A percentile compares a stretch with the other conserved stretches of the same genome.
Evolutionary conservation across 2,113 vertebrate species (phyloP).

Genomic region (Prunella himalayana): DNA sequence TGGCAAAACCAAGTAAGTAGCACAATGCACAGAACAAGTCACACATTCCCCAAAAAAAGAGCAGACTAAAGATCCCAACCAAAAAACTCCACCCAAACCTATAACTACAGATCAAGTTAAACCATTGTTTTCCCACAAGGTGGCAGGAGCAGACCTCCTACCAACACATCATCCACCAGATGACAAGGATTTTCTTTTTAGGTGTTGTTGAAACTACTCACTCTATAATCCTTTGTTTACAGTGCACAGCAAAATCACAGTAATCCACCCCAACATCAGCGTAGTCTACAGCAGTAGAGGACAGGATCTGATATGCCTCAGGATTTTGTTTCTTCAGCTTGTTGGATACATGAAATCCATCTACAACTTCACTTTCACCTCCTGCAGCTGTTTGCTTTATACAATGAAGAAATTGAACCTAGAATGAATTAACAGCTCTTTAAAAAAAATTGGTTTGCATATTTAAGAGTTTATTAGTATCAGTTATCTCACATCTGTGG

Average conservation of each 20-base stretch:
- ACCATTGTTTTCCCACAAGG: constrained; percentile 1
- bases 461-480: not conserved
- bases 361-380: constrained; percentile 87
- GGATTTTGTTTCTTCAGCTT: constrained; percentile 81
- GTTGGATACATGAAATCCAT: constrained; percentile 84
- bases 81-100: not conserved
- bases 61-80: too few species aligned
- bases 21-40: not conserved
- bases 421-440: not conserved
- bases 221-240: constrained; percentile 91
- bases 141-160: constrained; percentile 43
- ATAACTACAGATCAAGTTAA: not conserved
- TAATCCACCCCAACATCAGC: constrained; percentile 87
- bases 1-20: not conserved
- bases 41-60: not conserved
- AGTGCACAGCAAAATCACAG: constrained; percentile 89
- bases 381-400: constrained; percentile 83
- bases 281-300: constrained; percentile 83
- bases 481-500: not conserved
- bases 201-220: constrained; percentile 58
- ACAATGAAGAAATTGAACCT: constrained; percentile 95
- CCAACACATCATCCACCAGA: not conserved
- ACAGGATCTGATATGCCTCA: constrained; percentile 80
- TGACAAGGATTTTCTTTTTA: not conserved
- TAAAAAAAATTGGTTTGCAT: not conserved